Evolutionary conservation across 2,113 vertebrate genomes (phyloP).

Genomic region (Chauna torquata): DNA sequence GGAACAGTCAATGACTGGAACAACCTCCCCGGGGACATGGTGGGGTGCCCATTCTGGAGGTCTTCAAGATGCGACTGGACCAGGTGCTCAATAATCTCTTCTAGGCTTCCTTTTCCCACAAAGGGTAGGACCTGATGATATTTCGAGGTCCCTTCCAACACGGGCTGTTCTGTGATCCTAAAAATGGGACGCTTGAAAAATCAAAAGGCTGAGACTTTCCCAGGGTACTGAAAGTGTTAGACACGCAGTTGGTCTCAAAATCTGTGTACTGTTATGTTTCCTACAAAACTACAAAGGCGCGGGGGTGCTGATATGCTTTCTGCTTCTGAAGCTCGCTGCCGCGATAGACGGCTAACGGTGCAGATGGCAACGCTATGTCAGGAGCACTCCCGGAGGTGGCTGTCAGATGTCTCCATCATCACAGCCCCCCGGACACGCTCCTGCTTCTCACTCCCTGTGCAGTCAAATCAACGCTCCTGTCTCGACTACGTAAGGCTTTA

Average conservation of each 20-base stretch:
- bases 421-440: neutral
- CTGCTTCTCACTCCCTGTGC: neutral
- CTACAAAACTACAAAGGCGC: neutral
- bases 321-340: neutral
- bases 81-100: neutral
- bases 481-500: neutral
- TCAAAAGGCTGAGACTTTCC: neutral
- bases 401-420: neutral
- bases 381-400: neutral
- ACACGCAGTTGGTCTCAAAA: neutral
- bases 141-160: neutral
- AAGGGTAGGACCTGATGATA: neutral
- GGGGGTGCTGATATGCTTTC: neutral
- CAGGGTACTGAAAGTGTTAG: accelerated
- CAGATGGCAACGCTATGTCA: neutral
- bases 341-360: neutral
- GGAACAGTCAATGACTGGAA: neutral
- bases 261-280: neutral
- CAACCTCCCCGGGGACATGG: neutral
- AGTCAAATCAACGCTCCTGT: neutral
- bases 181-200: neutral
- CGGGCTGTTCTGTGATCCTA: neutral
- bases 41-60: neutral
- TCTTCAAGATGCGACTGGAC: neutral
- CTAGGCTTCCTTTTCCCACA: neutral